A percentile compares a stretch with the other conserved stretches of the same genome.
Evolutionary conservation across 2,113 vertebrate genomes (phyloP).

Genomic region (Pampusana beccarii): DNA sequence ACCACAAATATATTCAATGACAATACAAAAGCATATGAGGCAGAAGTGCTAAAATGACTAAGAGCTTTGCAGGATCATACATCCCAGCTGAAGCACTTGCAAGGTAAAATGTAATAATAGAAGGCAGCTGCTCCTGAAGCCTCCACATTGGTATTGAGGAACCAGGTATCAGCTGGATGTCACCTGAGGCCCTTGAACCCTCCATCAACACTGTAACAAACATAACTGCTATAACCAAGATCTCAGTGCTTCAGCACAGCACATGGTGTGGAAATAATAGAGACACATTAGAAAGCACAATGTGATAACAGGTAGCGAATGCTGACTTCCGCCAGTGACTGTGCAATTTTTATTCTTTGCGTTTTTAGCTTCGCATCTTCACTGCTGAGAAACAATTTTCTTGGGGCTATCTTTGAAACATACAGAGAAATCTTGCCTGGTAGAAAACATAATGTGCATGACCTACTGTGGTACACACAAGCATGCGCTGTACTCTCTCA

Average conservation of each 20-base stretch:
- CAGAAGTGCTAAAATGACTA: background rate
- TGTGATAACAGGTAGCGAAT: background rate
- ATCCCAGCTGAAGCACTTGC: background rate
- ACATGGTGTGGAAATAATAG: background rate
- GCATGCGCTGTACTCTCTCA: background rate
- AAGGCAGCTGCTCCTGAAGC: background rate
- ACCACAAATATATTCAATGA: background rate
- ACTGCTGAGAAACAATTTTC: slow-evolving; percentile 8
- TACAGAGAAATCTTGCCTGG: background rate
- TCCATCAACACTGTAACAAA: background rate
- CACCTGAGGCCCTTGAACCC: background rate
- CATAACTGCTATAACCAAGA: background rate
- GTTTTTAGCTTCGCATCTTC: background rate
- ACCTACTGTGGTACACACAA: background rate
- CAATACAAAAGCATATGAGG: background rate
- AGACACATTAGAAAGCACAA: background rate
- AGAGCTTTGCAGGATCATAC: background rate
- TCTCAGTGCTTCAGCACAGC: background rate
- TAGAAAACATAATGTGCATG: background rate
- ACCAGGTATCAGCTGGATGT: background rate
- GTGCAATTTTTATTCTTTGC: background rate
- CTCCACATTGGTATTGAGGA: background rate
- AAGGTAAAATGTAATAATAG: background rate
- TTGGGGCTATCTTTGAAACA: slow-evolving; percentile 4
- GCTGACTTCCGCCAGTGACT: background rate